Base-by-base conservation (phyloP, 2,888 invertebrate species). In the Galeruca laticollis region DNA sequence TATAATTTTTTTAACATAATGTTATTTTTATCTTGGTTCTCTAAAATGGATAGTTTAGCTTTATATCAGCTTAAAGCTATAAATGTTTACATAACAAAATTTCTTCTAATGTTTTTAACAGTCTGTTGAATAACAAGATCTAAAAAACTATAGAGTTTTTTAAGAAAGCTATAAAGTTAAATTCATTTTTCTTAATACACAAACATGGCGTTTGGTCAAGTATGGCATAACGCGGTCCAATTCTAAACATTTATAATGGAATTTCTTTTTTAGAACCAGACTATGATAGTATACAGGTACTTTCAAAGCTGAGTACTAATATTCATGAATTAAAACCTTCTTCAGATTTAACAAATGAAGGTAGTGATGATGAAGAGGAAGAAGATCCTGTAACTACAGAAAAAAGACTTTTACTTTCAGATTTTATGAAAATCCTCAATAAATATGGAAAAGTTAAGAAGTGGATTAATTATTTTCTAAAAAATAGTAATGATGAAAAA, bases 321-420 rank as follows among this genome's bases (percentile, higher is more conserved):
- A 81, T 86, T 3, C 69, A 86, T 83, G 76, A 80, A 69, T 66
- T 85, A 52, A 80, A 80, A 74, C 76, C 80, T 20, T 85, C 82
- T 83, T 86, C 80, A 86, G 87, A 77, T 68, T 66, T 77, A 54
- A 82, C 85, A 8, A 72, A 74, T 40, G 87, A 87, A 6, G 86
- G 90, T 60, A 88, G 87, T 54, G 89, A 90, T 21, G 87, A 88
- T 5, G 90, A 90, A 74, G 89, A 89, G 35, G 88, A 89, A 56
- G 90, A 88, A 66, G 86, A 87, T 49, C 86, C 86, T 70, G 86
- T 88, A 0, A 86, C 86, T 0, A 86, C 88, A 9, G 81, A 81
- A 26, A 84, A 85, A 68, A 77, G 80, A 71, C 70, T 82, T n/a
- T 74, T 80, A 31, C 71, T 84, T 4, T 79, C 81, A 21, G 85